Evolutionary conservation across 1,140 invertebrate species (phyloP), one percentile per base, ranked within the genome.

Genomic region (Conus betulinus): DNA sequence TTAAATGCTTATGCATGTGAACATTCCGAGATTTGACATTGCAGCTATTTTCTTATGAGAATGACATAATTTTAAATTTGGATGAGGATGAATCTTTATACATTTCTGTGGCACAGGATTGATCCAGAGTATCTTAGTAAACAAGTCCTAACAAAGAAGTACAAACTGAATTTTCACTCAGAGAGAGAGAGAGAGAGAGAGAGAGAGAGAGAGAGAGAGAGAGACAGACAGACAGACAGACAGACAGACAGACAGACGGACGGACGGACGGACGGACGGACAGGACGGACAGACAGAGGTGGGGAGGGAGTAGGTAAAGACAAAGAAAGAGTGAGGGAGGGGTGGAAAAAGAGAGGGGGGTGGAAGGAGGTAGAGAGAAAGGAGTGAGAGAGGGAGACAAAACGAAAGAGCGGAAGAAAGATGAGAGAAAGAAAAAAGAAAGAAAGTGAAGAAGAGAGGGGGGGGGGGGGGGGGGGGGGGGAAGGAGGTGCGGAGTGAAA

Each of bases 401-500:
- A 74, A 23, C 8, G 6, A n/a, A 25, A 74, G 15, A 74, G 23
- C 5, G 23, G 23, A 6, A 74, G 23, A n/a, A 25, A 74, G 71
- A 74, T 6, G 71, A 25, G 23, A 23, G 23, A 81, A 27, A 53
- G 51, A 51, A 39, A 81, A 27, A 51, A 51, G 13, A 51, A n/a
- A 20, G 20, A 15, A 6, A 51, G 25, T 10, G 10, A 27, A 81
- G 20, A 6, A 51, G 63, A 25, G 63, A 23, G 51, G 57, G 63
- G 57, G 23, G 57, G 55, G 57, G 63, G 84, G 63, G 57, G 7
- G 57, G 63, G 84, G 63, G 57, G 55, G 57, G 63, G 84, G 63
- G 57, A 67, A 53, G 63, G 84, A 85, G 57, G 55, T 23, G 63
- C 55, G 63, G 57, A 85, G 84, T 63, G 57, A 67, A 53, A 85